Evolutionary conservation across 92 coral and sea anemone genomes (phyloP), one percentile per base, ranked within the genome.

Genomic region (Blastomussa wellsi): DNA sequence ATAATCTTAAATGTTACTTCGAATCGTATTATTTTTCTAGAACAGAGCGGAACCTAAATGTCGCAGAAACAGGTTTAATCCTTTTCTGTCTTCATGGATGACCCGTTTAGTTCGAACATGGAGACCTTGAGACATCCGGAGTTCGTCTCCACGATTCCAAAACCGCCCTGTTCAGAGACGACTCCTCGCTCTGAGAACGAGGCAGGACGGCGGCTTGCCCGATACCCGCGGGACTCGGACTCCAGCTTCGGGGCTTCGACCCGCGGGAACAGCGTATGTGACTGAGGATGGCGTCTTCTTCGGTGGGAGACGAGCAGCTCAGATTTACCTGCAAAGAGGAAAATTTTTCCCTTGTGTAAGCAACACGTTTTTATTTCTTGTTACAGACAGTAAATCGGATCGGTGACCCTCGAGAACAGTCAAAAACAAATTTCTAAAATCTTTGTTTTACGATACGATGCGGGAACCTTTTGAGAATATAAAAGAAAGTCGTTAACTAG

Each of bases 81-180:
- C 32, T n/a, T 0, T 14, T 4, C 24, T 7, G 5, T 37, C 15
- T 33, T 17, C 44, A 70, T 16, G 75, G n/a, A n/a, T n/a, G n/a
- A n/a, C n/a, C 48, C 44, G 12, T 72, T 73, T 48, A 70, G 64
- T 74, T 76, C 15, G 87, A 39, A 73, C 79, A 74, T 8, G 88
- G 72, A 24, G 85, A 64, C 0, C 85, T 57, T 35, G 79, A 82
- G 13, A 82, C 84, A 33, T 92, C 92, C 1, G 90, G 77, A 24
- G 90, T 83, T 76, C 92, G 93, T 73, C 93, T 82, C 93, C 95
- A 92, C 48, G 90, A 87, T 59, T 90, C 95, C 41, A 90, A 8
- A 8, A 91, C 83, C 10, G 93, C 89, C 48, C 95, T 86, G 76
- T 92, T 87, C 42, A 92, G 42, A 41, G 90, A 85, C 31, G 88